These are phyloP conservation scores for Rhabditophanes sp. DNA, from an alignment of 2,888 invertebrate species.

Conservation along the genomic window DNA sequence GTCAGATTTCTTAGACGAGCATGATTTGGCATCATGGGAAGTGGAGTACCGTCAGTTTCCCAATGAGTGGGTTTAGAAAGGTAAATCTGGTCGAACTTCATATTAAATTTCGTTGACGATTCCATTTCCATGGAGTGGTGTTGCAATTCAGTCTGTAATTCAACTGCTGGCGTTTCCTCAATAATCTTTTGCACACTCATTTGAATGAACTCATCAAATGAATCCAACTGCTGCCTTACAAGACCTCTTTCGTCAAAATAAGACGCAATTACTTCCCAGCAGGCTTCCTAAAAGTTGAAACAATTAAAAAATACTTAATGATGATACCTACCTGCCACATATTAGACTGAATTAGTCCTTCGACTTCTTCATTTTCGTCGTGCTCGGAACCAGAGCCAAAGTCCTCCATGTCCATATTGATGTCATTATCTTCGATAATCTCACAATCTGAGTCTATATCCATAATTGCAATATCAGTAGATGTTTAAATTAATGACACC, in stretches of 20 bases:
- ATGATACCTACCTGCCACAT: constrained; percentile 62
- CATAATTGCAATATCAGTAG: too few relatives aligned
- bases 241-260: constrained; percentile 99
- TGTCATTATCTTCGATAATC: too few relatives aligned
- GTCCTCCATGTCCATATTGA: too few relatives aligned
- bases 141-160: constrained; percentile 83
- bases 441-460: too few relatives aligned
- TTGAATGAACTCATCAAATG: constrained; percentile 98
- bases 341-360: constrained; percentile 85
- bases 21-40: constrained; percentile 99
- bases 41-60: constrained; percentile 98
- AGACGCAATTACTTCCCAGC: constrained; percentile 99
- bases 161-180: constrained; percentile 94
- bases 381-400: too few relatives aligned
- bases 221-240: constrained; percentile 92
- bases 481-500: too few relatives aligned
- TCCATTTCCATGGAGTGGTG: constrained; percentile 57
- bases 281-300: constrained; percentile 53
- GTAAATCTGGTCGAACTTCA: constrained; percentile 98
- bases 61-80: constrained; percentile 98
- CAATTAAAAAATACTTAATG: background rate
- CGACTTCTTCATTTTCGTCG: constrained; percentile 27
- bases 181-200: constrained; percentile 99
- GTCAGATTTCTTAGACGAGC: constrained; percentile 71
- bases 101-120: constrained; percentile 61